Evolutionary conservation across 1,140 invertebrate species (phyloP).

Genomic region (Pachypeltis micranthus): DNA sequence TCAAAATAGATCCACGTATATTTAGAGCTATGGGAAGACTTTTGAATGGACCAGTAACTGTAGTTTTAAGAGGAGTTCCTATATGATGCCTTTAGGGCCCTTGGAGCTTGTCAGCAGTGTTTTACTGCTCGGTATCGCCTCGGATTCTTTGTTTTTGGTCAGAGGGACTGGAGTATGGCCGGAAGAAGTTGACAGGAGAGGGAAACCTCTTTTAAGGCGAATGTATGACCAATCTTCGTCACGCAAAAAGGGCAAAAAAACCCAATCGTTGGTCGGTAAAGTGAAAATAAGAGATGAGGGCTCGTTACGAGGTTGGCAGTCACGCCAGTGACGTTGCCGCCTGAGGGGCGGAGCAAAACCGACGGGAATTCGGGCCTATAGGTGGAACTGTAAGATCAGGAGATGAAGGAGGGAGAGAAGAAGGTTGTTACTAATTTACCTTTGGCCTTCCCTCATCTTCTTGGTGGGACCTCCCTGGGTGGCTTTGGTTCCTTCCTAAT

Average conservation of each 20-base stretch:
- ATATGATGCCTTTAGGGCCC: no score
- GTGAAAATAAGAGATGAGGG: neutral
- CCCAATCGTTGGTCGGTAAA: neutral
- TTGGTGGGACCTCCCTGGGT: neutral
- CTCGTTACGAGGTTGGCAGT: neutral
- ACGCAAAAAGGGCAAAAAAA: neutral
- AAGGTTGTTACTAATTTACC: neutral
- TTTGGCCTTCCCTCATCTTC: neutral
- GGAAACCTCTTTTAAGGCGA: neutral
- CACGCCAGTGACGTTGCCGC: neutral
- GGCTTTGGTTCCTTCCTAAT: neutral
- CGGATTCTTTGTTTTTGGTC: no score
- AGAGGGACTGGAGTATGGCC: no score
- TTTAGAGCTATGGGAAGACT: no score
- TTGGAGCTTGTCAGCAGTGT: no score
- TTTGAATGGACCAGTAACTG: no score
- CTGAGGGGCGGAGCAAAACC: neutral
- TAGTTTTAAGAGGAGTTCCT: no score
- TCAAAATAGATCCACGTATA: no score
- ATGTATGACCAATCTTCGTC: neutral
- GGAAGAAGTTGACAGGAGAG: neutral
- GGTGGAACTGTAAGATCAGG: neutral
- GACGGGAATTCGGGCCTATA: neutral
- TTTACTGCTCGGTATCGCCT: no score
- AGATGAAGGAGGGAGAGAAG: neutral